phyloP scores from a whole-genome alignment of 2,113 vertebrate species.

The Oryctolagus cuniculus region DNA sequence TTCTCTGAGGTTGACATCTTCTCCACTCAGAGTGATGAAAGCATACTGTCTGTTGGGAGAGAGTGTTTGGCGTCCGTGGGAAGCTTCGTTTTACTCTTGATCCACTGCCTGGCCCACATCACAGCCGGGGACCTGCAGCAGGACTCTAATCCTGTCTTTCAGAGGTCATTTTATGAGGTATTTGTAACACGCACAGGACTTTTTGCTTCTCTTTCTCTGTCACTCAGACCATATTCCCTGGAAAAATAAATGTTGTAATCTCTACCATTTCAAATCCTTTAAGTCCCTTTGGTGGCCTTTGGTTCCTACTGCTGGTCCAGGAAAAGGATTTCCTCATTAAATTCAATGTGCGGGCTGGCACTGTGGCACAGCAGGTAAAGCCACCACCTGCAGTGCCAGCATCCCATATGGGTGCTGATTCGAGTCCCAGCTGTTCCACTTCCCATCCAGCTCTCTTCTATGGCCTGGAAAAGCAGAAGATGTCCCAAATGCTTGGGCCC shows the following conservation, averaged over 20 bases:
- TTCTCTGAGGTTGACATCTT: neutral
- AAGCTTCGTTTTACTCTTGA: conserved; percentile 91
- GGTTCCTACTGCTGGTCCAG: neutral
- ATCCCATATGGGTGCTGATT: too few species aligned
- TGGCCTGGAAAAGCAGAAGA: too few species aligned
- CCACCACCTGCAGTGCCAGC: too few species aligned
- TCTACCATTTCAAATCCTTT: conserved; percentile 31
- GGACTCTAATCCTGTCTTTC: conserved; percentile 88
- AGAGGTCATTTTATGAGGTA: conserved; percentile 93
- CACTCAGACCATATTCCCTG: neutral
- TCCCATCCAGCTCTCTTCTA: too few species aligned
- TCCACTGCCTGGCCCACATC: conserved; percentile 92
- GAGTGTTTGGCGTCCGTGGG: conserved; percentile 91
- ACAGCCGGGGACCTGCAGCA: conserved; percentile 83
- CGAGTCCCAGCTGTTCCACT: too few species aligned
- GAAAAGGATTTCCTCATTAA: conserved; percentile 2
- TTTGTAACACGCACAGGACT: neutral
- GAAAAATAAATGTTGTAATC: conserved; percentile 11
- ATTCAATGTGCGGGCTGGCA: neutral
- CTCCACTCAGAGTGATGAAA: conserved; percentile 85
- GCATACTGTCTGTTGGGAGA: conserved; percentile 88
- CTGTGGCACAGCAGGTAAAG: too few species aligned
- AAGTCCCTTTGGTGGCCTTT: neutral
- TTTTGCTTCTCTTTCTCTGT: conserved; percentile 13
- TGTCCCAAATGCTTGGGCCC: too few species aligned